Percentiles rank a stretch among this genome's conserved stretches.
Evolutionary conservation across 2,113 vertebrate species (phyloP).

Genomic region (Phalacrocorax carbo): DNA sequence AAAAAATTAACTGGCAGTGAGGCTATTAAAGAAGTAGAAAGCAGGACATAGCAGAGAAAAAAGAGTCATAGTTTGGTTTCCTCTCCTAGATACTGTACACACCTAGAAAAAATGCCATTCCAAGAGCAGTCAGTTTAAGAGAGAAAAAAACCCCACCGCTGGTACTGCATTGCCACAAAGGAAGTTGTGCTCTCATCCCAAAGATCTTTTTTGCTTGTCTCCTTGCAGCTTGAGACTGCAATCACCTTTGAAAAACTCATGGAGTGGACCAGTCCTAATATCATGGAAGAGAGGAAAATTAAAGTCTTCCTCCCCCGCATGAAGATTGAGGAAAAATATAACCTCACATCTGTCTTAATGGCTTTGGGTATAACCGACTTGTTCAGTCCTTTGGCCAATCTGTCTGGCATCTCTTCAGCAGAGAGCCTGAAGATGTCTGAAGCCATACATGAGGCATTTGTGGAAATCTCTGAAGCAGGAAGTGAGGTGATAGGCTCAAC

Average conservation of each 20-base stretch:
- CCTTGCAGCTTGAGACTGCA: neutral
- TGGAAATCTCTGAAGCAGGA: constrained; percentile 72
- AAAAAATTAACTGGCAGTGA: neutral
- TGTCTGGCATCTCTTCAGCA: constrained; percentile 71
- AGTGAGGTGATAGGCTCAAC: constrained; percentile 4
- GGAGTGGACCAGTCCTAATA: constrained; percentile 10
- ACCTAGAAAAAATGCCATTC: neutral
- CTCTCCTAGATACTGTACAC: neutral
- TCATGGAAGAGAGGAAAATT: constrained; percentile 6
- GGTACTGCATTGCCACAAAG: neutral
- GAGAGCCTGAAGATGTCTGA: constrained; percentile 65
- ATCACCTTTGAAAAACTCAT: constrained; percentile 19
- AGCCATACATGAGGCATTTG: constrained; percentile 58
- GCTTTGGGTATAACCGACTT: constrained; percentile 36
- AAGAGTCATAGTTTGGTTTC: neutral
- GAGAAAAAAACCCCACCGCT: neutral
- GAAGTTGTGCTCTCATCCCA: neutral
- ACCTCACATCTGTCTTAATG: constrained; percentile 30
- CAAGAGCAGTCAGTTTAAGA: neutral
- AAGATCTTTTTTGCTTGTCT: neutral
- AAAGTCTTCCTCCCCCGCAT: constrained; percentile 43
- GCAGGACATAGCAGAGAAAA: neutral
- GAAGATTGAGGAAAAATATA: constrained; percentile 43
- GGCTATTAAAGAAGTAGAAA: neutral
- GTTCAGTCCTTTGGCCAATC: constrained; percentile 34